Evolutionary conservation across 2,113 vertebrate genomes (phyloP).

Genomic region (Jaculus jaculus): DNA sequence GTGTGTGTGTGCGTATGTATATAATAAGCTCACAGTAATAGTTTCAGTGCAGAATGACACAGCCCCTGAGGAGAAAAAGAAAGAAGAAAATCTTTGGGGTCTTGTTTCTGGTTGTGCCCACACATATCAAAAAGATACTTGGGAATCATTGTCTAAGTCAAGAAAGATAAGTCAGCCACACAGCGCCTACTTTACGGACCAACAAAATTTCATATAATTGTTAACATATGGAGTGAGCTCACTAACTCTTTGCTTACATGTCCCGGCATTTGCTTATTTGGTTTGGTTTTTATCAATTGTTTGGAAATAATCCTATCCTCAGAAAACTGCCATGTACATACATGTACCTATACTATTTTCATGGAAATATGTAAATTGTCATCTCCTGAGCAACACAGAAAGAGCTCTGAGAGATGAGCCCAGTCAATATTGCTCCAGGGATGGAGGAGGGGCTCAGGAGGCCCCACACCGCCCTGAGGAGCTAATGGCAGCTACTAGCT

Average conservation of each 20-base stretch:
- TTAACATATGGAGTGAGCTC: background rate
- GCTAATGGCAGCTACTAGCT: no score
- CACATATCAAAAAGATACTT: constrained; percentile 21
- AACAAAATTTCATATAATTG: background rate
- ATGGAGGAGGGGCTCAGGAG: no score
- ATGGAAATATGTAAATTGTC: background rate
- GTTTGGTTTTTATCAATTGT: background rate
- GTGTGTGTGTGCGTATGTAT: background rate
- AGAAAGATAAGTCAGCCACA: background rate
- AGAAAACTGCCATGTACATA: background rate
- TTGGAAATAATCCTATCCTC: constrained; percentile 15
- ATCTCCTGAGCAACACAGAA: background rate
- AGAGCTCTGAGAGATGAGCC: constrained; percentile 25
- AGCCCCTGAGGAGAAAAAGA: background rate
- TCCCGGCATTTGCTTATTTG: background rate
- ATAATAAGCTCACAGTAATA: background rate
- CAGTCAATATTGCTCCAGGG: background rate
- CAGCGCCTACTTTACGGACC: background rate
- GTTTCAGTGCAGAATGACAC: background rate
- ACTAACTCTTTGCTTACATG: constrained; percentile 3
- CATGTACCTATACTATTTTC: background rate
- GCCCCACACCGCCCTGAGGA: no score
- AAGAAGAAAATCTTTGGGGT: background rate
- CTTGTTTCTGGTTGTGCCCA: constrained; percentile 11
- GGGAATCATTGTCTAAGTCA: constrained; percentile 14